A percentile compares a stretch with the other conserved stretches of the same genome.
Conservation (phyloP, 2,888 invertebrate genomes). For the Nomada ruficornis region DNA sequence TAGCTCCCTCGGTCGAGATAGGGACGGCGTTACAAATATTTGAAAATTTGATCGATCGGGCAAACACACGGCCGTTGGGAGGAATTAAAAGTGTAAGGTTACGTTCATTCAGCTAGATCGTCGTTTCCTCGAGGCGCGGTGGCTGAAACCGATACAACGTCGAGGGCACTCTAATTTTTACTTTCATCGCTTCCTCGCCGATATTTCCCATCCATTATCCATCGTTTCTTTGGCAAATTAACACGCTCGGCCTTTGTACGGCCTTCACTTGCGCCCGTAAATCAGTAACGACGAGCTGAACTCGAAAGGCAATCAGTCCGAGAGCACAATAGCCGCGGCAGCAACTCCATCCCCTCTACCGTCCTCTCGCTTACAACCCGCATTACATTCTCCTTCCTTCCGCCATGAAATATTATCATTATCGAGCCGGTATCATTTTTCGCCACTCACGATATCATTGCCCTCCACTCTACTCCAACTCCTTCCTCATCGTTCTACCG, state of each 20-base stretch:
- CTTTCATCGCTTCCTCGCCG: constrained; percentile 24
- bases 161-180: constrained; percentile 29
- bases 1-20: constrained; percentile 9
- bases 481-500: constrained; percentile 15
- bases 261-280: constrained; percentile 54
- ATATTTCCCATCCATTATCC: constrained; percentile 54
- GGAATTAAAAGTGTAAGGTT: too few species aligned
- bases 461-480: constrained; percentile 9
- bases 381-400: constrained; percentile 70
- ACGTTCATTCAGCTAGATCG: too few species aligned
- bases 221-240: constrained; percentile 60
- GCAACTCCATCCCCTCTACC: not conserved
- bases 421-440: constrained; percentile 65
- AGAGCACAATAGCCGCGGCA: constrained; percentile 62
- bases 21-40: not conserved
- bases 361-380: constrained; percentile 37
- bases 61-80: not conserved
- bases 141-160: constrained; percentile 10
- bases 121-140: not conserved
- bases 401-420: constrained; percentile 61
- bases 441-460: constrained; percentile 64
- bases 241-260: constrained; percentile 44
- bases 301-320: constrained; percentile 63
- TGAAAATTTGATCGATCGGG: not conserved
- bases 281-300: constrained; percentile 53